A percentile compares a stretch with the other conserved stretches of the same genome.
These are phyloP conservation scores for Acanthis flammea DNA, from an alignment of 2,797 vertebrate species.

Conservation along the genomic window DNA sequence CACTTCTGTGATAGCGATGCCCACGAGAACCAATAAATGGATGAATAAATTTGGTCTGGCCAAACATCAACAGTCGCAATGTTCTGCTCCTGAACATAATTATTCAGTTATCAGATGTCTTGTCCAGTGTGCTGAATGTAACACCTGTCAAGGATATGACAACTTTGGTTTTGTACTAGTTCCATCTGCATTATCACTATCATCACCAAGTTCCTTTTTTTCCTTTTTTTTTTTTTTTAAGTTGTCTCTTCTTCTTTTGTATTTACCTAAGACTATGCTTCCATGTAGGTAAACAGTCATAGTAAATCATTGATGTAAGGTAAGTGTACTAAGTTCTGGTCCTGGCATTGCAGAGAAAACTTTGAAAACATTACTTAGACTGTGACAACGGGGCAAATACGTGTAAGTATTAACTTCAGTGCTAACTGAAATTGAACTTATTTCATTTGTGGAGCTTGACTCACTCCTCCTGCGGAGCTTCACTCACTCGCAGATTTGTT, in stretches of 20 bases:
- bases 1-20: background rate
- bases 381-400: background rate
- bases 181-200: background rate
- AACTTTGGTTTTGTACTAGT: background rate
- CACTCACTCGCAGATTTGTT: background rate
- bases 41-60: background rate
- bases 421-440: background rate
- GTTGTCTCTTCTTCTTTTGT: background rate
- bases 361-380: background rate
- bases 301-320: background rate
- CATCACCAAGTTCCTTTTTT: fast-evolving
- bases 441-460: background rate
- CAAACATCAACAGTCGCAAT: background rate
- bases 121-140: background rate
- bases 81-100: constrained; percentile 35
- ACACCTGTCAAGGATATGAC: constrained; percentile 11
- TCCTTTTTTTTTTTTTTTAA: background rate
- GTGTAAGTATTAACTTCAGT: background rate
- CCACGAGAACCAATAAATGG: background rate
- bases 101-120: background rate
- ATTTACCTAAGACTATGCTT: background rate
- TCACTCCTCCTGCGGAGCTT: background rate
- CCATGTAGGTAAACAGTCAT: background rate
- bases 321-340: background rate
- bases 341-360: background rate